Evolutionary conservation across 2,888 invertebrate genomes (phyloP), one percentile per base, ranked within the genome.

Genomic region (Escarpia spicata): DNA sequence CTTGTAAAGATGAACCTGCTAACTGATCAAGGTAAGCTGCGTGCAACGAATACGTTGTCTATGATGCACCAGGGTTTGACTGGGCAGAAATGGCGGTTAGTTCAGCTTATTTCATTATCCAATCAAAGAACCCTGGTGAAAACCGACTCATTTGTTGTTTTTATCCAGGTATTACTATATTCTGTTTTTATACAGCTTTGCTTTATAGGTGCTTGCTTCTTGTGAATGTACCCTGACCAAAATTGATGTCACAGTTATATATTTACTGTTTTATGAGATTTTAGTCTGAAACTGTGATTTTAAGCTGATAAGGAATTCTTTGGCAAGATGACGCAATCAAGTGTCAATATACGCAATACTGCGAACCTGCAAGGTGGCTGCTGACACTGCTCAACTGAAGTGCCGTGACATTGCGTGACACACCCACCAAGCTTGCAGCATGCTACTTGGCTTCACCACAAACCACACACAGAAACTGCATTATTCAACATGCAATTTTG

Each of bases 321-420:
- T 75, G 75, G 75, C 75, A 75, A 75, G 75, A 75, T n/a, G n/a
- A 75, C 75, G 37, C 75, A 75, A 75, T 75, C n/a, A 75, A 26
- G 19, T 75, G 26, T 75, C 75, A 75, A 26, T 26, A 26, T 75
- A 26, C 75, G 19, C 75, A 75, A 26, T 75, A 26, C 75, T 75
- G 75, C 75, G 75, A 75, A 75, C 26, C 75, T 75, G 75, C 26
- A 75, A 75, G 26, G 26, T 75, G 26, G 75, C 75, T 26, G 75
- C 75, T 75, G 75, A 75, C 75, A 15, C 75, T 8, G 26, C 26
- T 12, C 12, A 26, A 75, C 75, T 26, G 1, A n/a, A 26, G 75
- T 75, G 19, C n/a, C 6, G 26, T 26, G n/a, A 75, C 26, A 75
- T n/a, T n/a, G n/a, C n/a, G n/a, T n/a, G n/a, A n/a, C 19, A 15